Evolutionary conservation across 2,113 vertebrate genomes (phyloP).

Genomic region (Nerophis ophidion): DNA sequence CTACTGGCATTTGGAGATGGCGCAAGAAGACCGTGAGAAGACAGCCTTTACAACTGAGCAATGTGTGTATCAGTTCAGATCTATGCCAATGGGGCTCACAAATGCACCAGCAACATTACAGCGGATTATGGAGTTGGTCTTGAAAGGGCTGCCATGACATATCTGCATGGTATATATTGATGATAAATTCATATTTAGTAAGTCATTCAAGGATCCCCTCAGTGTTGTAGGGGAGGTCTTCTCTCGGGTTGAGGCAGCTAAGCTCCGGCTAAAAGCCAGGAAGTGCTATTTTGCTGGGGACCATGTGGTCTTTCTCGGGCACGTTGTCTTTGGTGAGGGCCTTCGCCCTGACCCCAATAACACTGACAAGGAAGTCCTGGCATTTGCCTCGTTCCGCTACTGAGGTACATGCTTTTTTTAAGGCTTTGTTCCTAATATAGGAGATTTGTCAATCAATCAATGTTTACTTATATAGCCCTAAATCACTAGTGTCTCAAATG

Average conservation of each 20-base stretch:
- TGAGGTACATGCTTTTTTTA: neutral
- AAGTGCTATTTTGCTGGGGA: neutral
- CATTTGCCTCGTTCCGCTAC: neutral
- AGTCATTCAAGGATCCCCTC: neutral
- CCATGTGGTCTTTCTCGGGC: neutral
- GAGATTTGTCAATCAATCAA: too few relatives aligned
- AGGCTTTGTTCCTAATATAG: too few relatives aligned
- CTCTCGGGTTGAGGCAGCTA: neutral
- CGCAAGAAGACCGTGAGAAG: neutral
- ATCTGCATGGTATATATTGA: constrained; percentile 3
- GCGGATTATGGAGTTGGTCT: constrained; percentile 1
- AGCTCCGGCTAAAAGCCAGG: neutral
- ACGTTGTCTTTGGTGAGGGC: neutral
- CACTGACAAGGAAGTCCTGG: neutral
- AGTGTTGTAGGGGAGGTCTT: neutral
- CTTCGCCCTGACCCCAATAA: neutral
- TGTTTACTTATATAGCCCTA: too few relatives aligned
- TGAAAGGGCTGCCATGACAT: neutral
- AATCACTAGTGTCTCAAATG: too few relatives aligned
- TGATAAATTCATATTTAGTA: neutral
- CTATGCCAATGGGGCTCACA: constrained; percentile 3
- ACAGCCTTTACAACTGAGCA: neutral
- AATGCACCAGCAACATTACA: neutral
- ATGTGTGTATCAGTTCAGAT: neutral
- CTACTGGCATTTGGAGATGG: constrained; percentile 8